Conservation (phyloP, 2,888 invertebrate genomes). For the Campoplex nolae region DNA sequence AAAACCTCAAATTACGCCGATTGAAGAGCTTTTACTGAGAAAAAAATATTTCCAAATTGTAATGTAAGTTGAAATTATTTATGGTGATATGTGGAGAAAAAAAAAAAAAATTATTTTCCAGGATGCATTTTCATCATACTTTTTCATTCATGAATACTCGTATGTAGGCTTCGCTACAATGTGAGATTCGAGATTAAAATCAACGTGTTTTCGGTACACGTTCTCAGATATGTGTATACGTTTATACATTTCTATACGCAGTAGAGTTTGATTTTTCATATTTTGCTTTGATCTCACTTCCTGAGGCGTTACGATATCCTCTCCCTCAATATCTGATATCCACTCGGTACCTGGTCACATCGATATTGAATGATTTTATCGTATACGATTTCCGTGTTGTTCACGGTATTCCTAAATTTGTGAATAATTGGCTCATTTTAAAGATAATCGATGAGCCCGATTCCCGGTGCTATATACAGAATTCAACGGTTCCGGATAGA, state of each 20-base stretch:
- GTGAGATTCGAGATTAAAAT: background rate
- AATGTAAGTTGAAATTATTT: background rate
- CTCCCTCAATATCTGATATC: constrained; percentile 33
- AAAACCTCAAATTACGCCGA: background rate
- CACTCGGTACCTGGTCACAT: background rate
- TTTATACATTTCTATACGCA: background rate
- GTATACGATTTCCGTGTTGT: constrained; percentile 29
- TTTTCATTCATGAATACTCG: background rate
- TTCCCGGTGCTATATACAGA: background rate
- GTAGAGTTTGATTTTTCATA: constrained; percentile 66
- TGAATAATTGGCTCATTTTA: constrained; percentile 56
- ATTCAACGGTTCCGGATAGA: background rate
- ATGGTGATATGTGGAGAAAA: background rate
- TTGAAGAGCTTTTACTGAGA: background rate
- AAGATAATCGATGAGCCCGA: background rate
- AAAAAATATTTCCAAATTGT: background rate
- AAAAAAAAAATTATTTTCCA: background rate
- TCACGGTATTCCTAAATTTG: constrained; percentile 23
- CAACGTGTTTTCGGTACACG: background rate
- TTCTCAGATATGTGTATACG: background rate
- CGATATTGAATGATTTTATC: constrained; percentile 22
- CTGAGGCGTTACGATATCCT: constrained; percentile 67
- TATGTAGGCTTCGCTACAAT: background rate
- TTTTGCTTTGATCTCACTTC: constrained; percentile 70
- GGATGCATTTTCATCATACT: background rate